phyloP scores from a whole-genome alignment of 2,113 vertebrate genomes.

The Calyptommatus sinebrachiatus region DNA sequence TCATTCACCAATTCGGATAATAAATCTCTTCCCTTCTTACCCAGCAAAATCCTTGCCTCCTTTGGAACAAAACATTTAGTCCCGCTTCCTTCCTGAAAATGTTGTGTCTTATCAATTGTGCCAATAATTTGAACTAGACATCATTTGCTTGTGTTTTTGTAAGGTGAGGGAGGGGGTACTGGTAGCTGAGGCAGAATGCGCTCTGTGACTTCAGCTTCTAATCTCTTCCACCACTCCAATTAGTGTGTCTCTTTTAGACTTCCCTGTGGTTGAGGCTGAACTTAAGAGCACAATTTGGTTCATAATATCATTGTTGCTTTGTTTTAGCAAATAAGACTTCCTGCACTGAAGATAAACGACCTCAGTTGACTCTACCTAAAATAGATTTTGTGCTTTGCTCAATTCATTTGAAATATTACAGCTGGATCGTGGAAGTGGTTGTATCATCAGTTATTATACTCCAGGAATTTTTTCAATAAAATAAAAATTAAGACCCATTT shows the following conservation, averaged over 20 bases:
- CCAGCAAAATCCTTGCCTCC: conserved; percentile 43
- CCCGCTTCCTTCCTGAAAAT: too few species aligned
- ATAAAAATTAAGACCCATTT: not conserved
- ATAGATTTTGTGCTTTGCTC: conserved; percentile 18
- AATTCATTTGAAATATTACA: not conserved
- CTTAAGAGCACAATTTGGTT: conserved; percentile 36
- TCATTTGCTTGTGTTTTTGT: not conserved
- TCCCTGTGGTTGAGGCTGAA: conserved; percentile 17
- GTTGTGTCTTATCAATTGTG: not conserved
- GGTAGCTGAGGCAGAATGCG: too few species aligned
- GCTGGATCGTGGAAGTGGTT: not conserved
- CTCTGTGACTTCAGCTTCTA: conserved; percentile 1
- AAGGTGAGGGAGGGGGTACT: not conserved
- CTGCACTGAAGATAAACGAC: conserved; percentile 29
- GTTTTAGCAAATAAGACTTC: conserved; percentile 26
- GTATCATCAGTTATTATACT: not conserved
- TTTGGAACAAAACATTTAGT: conserved; percentile 17
- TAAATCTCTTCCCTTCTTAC: conserved; percentile 56
- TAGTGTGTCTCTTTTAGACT: conserved; percentile 25
- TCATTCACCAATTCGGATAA: conserved; percentile 19
- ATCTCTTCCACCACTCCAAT: not conserved
- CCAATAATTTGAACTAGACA: not conserved
- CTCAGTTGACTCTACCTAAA: not conserved
- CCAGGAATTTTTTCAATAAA: not conserved
- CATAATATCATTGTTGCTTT: conserved; percentile 40